Evolutionary conservation across 2,888 invertebrate genomes (phyloP).

Genomic region (Megamerina dolium): DNA sequence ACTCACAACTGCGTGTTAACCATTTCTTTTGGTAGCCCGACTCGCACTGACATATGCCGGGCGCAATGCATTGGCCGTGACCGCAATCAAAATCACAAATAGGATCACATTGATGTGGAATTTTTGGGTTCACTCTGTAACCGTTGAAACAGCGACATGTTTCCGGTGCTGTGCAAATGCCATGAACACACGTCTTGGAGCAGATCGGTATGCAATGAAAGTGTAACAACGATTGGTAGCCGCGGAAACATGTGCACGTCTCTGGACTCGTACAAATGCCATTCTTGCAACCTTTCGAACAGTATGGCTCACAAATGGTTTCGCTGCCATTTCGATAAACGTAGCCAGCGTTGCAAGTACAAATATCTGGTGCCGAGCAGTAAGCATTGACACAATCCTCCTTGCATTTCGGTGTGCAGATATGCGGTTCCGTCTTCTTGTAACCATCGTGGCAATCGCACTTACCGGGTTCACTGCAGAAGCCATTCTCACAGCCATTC

Average conservation of each 20-base stretch:
- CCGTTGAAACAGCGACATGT: conserved; percentile 51
- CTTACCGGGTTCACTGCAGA: conserved; percentile 38
- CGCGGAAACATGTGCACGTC: conserved; percentile 42
- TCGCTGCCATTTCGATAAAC: conserved; percentile 33
- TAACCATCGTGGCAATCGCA: conserved; percentile 43
- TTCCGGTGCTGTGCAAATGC: conserved; percentile 45
- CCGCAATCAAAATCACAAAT: conserved; percentile 38
- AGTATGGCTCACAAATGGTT: conserved; percentile 38
- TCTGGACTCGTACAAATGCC: conserved; percentile 48
- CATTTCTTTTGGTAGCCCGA: conserved; percentile 39
- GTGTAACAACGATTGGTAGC: conserved; percentile 34
- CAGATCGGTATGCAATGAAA: conserved; percentile 40
- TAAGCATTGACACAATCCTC: conserved; percentile 38
- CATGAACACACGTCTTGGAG: conserved; percentile 33
- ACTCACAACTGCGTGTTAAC: conserved; percentile 39
- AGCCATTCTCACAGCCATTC: conserved; percentile 47
- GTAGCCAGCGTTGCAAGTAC: conserved; percentile 39
- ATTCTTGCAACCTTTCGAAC: conserved; percentile 37
- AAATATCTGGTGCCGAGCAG: conserved; percentile 46
- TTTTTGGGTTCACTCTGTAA: conserved; percentile 28
- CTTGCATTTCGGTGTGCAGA: conserved; percentile 35
- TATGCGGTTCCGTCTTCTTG: conserved; percentile 29
- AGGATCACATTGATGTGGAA: conserved; percentile 33
- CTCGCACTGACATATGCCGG: conserved; percentile 39
- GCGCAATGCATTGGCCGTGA: conserved; percentile 40